A percentile compares a stretch with the other conserved stretches of the same genome.
phyloP scores from a whole-genome alignment of 2,888 invertebrate species.

The Tanypteryx hageni region DNA sequence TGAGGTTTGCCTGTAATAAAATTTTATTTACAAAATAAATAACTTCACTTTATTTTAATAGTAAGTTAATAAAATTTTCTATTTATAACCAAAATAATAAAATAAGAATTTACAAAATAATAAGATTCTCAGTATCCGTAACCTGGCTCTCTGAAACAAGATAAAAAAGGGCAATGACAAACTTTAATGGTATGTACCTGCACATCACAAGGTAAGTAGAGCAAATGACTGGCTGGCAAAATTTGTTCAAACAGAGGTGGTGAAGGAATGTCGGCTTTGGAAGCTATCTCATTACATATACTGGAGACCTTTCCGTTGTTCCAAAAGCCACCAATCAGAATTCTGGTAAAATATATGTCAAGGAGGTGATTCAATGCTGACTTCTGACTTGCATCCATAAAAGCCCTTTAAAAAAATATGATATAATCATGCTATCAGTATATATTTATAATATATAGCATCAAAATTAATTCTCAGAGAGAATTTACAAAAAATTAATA shows the following conservation, averaged over 20 bases:
- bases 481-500: too few relatives aligned
- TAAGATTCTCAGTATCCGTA: too few relatives aligned
- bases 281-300: slow-evolving; percentile 64
- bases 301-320: slow-evolving; percentile 65
- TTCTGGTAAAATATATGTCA: slow-evolving; percentile 78
- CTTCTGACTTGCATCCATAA: slow-evolving; percentile 77
- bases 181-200: slow-evolving; percentile 72
- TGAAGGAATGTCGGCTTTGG: slow-evolving; percentile 70
- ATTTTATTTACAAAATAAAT: too few relatives aligned
- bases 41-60: too few relatives aligned
- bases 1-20: too few relatives aligned
- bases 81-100: too few relatives aligned
- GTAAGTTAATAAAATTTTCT: too few relatives aligned
- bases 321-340: slow-evolving; percentile 70
- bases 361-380: slow-evolving; percentile 83
- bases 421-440: slow-evolving; percentile 68
- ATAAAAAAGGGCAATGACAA: neutral
- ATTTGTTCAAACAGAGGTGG: slow-evolving; percentile 79
- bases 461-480: too few relatives aligned
- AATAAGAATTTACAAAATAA: too few relatives aligned
- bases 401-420: slow-evolving; percentile 76
- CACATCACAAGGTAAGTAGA: slow-evolving; percentile 85
- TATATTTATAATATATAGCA: too few relatives aligned
- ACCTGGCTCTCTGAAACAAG: neutral
- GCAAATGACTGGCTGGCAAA: slow-evolving; percentile 81